Evolutionary conservation across 37 sponge, comb jelly and placozoan species (phyloP).

Genomic region (Cladorhizidae sp.): DNA sequence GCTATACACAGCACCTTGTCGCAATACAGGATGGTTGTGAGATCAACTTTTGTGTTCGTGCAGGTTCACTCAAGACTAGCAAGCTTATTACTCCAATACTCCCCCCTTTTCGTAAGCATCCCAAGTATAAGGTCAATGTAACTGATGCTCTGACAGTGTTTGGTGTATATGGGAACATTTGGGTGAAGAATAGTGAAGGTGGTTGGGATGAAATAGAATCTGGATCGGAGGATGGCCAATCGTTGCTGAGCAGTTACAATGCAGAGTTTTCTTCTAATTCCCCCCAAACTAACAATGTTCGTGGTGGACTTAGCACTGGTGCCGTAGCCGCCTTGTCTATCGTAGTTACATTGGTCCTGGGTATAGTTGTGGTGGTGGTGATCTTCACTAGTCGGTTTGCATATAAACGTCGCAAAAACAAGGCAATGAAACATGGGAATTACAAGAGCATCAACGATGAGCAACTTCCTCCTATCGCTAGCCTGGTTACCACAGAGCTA

Average conservation of each 20-base stretch:
- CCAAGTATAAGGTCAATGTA: conserved; percentile 20
- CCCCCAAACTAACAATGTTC: neutral
- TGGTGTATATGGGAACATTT: conserved; percentile 14
- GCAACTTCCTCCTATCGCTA: no score
- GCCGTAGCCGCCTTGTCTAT: conserved; percentile 21
- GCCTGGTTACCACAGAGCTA: no score
- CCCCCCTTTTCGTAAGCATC: conserved; percentile 53
- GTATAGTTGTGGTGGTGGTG: conserved; percentile 7
- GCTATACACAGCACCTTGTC: conserved; percentile 52
- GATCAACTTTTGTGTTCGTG: conserved; percentile 66
- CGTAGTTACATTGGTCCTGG: conserved; percentile 15
- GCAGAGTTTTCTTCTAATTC: neutral
- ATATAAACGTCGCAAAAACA: neutral
- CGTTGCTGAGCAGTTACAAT: neutral
- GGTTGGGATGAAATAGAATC: conserved; percentile 6
- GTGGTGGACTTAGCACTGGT: neutral
- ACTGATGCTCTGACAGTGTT: conserved; percentile 38
- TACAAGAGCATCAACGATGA: neutral
- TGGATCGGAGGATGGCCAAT: conserved; percentile 11
- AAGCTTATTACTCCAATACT: conserved; percentile 14
- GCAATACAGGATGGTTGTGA: conserved; percentile 72
- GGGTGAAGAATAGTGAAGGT: conserved; percentile 23
- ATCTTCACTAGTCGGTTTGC: conserved; percentile 21
- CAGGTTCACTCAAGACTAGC: conserved; percentile 5
- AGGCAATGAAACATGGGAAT: neutral